Conservation (phyloP, 2,888 invertebrate genomes). For the Petrolisthes manimaculis region DNA sequence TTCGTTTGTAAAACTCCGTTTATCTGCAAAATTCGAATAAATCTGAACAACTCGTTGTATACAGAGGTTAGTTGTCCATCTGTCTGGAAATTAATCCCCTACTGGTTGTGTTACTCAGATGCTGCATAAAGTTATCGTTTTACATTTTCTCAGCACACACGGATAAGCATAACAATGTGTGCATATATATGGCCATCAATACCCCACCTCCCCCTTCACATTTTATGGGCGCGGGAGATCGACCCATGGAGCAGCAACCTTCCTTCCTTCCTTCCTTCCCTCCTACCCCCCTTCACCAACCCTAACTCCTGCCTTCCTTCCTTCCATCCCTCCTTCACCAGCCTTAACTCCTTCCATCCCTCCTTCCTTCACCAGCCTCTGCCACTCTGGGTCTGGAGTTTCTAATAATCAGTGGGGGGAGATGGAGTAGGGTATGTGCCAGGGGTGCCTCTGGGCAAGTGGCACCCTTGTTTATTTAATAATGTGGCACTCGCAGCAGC, state of each 20-base stretch:
- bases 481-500: conserved; percentile 27
- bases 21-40: too few relatives aligned
- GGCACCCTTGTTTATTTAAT: conserved; percentile 24
- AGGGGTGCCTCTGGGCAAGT: conserved; percentile 27
- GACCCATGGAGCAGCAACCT: background rate
- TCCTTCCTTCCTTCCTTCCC: background rate
- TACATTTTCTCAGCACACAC: background rate
- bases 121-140: too few relatives aligned
- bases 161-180: background rate
- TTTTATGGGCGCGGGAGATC: background rate
- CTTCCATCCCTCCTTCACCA: background rate
- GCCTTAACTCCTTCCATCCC: background rate
- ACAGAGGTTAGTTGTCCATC: too few relatives aligned
- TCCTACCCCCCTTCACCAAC: too few relatives aligned
- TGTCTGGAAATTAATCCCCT: too few relatives aligned
- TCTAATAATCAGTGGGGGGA: too few relatives aligned
- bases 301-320: conserved; percentile 1
- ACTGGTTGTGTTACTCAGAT: too few relatives aligned
- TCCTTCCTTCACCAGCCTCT: background rate
- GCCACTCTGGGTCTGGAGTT: background rate
- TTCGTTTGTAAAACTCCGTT: too few relatives aligned
- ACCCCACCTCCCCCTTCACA: background rate
- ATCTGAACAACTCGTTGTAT: too few relatives aligned
- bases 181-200: background rate
- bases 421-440: background rate